Percentiles rank a stretch among this genome's conserved stretches.
phyloP scores from a whole-genome alignment of 2,797 vertebrate genomes.

The Rhinophrynus dorsalis region DNA sequence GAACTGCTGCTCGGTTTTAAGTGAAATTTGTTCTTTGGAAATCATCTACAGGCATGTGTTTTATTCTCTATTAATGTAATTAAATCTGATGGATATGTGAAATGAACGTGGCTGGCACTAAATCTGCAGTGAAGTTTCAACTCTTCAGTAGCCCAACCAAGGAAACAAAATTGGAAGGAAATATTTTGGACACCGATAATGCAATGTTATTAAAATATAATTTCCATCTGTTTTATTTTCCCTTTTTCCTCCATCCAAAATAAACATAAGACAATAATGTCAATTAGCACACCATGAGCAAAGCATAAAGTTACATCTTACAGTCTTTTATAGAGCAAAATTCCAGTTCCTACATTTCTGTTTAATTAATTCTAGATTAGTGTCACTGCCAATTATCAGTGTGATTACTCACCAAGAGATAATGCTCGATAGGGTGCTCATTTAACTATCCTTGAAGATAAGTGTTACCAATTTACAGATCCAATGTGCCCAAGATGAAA shows the following conservation, averaged over 20 bases:
- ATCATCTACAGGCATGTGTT: constrained; percentile 40
- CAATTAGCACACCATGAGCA: constrained; percentile 44
- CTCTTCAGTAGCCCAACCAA: constrained; percentile 42
- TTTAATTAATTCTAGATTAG: constrained; percentile 70
- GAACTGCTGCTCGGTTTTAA: constrained; percentile 24
- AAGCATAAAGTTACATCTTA: constrained; percentile 48
- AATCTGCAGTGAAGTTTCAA: constrained; percentile 41
- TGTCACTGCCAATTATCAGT: constrained; percentile 67
- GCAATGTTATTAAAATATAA: constrained; percentile 51
- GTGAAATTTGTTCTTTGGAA: constrained; percentile 35
- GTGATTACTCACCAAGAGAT: constrained; percentile 58
- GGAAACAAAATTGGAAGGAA: constrained; percentile 40
- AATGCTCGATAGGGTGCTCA: constrained; percentile 63
- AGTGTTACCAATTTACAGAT: constrained; percentile 64
- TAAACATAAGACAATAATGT: constrained; percentile 38
- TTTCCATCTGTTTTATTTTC: constrained; percentile 47
- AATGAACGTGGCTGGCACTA: constrained; percentile 42
- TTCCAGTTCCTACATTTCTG: constrained; percentile 51
- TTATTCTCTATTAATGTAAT: constrained; percentile 47
- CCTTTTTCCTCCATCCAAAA: constrained; percentile 51
- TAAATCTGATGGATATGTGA: constrained; percentile 46
- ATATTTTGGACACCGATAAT: constrained; percentile 49
- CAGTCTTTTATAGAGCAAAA: constrained; percentile 46
- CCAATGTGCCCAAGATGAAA: constrained; percentile 53
- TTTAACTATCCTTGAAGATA: constrained; percentile 63